Base-by-base conservation (phyloP, 2,113 vertebrate genomes). In the Brachyistius frenatus region DNA sequence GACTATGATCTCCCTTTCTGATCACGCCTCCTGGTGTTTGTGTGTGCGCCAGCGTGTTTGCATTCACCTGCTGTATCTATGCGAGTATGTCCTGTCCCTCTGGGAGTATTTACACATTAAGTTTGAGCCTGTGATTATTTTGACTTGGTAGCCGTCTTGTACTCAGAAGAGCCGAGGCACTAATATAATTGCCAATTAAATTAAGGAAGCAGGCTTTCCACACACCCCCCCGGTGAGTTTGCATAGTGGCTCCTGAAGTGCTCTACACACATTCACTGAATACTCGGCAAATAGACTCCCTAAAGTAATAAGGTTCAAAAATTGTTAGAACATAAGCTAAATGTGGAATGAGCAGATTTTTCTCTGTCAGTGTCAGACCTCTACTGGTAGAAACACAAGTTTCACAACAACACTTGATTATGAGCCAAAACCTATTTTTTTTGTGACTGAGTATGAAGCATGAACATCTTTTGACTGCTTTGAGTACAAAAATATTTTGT, bases 121-220 rank as follows among this genome's bases (percentile, higher is more conserved):
- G 83, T 87, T 89, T 83, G 80, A 86, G 91, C 56, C 88, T 90
- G 80, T 87, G 89, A 93, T 91, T 93, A 92, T 90, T 93, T 85
- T 78, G 89, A 90, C 89, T 90, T 65, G 81, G 76, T 86, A 70
- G 85, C 88, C 77, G 66, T 73, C 83, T 81, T 84, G 84, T 89
- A 72, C 78, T 76, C 87, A 76, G 68, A 88, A 74, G 88, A 89
- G 73, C 63, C 13, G 46, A 84, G 78, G 81, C 72, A 68, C 88
- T 90, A 79, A 91, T 91, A 92, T 94, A 92, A 93, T 91, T 94
- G 85, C 14, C 90, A 94, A 93, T 94, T 93, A 93, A 90, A 91
- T 92, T 85, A 91, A 87, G 78, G 73, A 89, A 79, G 86, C 66
- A 78, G 82, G 80, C 81, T 85, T 82, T 88, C 71, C 80, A 71